Base-by-base conservation (phyloP, 2,888 invertebrate genomes). In the Sclerodermus sp. region DNA sequence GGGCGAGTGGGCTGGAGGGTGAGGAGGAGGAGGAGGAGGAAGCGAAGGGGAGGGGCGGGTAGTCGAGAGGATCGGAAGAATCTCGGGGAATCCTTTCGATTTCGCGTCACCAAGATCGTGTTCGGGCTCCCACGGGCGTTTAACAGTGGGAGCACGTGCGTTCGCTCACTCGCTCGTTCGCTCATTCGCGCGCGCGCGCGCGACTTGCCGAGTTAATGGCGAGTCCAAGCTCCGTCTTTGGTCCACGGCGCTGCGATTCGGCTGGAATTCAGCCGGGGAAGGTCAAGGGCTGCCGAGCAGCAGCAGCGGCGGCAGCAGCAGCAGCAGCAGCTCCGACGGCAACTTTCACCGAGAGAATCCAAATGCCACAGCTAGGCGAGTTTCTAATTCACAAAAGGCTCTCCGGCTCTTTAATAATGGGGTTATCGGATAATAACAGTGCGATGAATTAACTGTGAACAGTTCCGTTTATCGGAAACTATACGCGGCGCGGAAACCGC, bases 181-280 rank as follows among this genome's bases (percentile, higher is more conserved):
- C n/a, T n/a, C n/a, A n/a, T n/a, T n/a, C n/a, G 23, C 23, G 23
- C 23, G 23, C 23, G 23, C 3, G 23, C 23, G 23, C 23, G 23
- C 4, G 8, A 8, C 4, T 23, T 23, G 23, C 23, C 8, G 23
- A n/a, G 3, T 23, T 23, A 23, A 23, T 8, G 23, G 8, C 23
- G 4, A 23, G 23, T 8, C 23, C 8, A 23, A 23, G 4, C 23
- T 23, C 23, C 23, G 23, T 23, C 8, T 5, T 23, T 3, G 23
- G 23, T 23, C 23, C 23, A 5, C 23, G 23, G 23, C 8, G 23
- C 3, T 23, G n/a, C n/a, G 57, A 34, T 56, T 54, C 62, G 60
- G 56, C 55, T 53, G 68, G 71, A 71, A 71, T 71, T 71, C 59
- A 69, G 70, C 62, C 60, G 63, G 61, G 66, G 73, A 75, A 75